phyloP scores from a whole-genome alignment of 2,888 invertebrate species.

The Drosophila neutralis region DNA sequence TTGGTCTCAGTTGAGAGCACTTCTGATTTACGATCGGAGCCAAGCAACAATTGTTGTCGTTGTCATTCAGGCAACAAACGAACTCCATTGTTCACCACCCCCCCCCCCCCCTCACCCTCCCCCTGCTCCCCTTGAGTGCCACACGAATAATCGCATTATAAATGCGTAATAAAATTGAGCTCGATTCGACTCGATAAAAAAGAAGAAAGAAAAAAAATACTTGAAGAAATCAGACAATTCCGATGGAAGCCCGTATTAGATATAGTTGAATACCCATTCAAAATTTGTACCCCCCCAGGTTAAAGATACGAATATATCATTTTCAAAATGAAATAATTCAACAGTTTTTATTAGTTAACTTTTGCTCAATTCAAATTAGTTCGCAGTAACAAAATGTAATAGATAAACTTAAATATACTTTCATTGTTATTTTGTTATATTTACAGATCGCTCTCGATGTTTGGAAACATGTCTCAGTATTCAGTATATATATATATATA shows the following conservation, averaged over 20 bases:
- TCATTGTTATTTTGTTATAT: constrained; percentile 34
- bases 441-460: constrained; percentile 47
- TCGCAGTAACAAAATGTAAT: constrained; percentile 68
- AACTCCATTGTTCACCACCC: constrained; percentile 53
- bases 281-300: background rate
- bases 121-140: constrained; percentile 1
- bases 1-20: constrained; percentile 70
- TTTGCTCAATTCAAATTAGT: constrained; percentile 62
- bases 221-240: constrained; percentile 6
- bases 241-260: background rate
- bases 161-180: constrained; percentile 47
- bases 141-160: constrained; percentile 37
- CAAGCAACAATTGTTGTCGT: constrained; percentile 57
- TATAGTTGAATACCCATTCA: background rate
- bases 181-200: constrained; percentile 15
- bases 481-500: background rate
- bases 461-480: constrained; percentile 33
- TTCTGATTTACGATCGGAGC: constrained; percentile 69
- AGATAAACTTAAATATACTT: constrained; percentile 28
- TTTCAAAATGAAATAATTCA: constrained; percentile 74
- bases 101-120: rapidly evolving
- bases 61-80: constrained; percentile 49
- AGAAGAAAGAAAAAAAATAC: constrained; percentile 7
- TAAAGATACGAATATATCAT: constrained; percentile 35
- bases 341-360: constrained; percentile 69